Base-by-base conservation (phyloP, 2,888 invertebrate species). In the Empis stercorea region DNA sequence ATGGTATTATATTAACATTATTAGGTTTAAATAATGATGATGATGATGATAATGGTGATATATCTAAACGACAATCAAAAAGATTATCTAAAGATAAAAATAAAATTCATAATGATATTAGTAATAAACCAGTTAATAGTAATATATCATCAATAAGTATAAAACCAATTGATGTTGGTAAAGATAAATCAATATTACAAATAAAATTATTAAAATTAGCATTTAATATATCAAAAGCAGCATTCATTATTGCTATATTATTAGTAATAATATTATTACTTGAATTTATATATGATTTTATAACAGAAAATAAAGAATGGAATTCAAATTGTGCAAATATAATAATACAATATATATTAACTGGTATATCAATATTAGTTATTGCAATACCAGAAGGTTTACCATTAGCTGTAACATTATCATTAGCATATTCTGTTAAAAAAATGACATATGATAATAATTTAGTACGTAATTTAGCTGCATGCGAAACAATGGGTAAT, bases 391-490 rank as follows among this genome's bases (percentile, higher is more conserved):
- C 96, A 43, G 95, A 96, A 72, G 95, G 96, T 60, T 76, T 96
- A 62, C 95, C 95, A 55, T 74, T 96, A 51, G 95, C 96, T 65
- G 95, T 96, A 60, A 96, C 96, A 11, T 76, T 96, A 50, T 93
- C 95, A 9, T 78, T 96, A 58, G 95, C 95, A 60, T 96, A 96
- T 70, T 95, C 94, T 62, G 95, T 96, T 62, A 94, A 94, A 87
- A 92, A 95, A 92, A 95, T 95, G 95, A 95, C 95, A 94, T 86
- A 88, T 74, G 95, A 96, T 75, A 96, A 96, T 80, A 96, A 96
- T 72, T 73, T 96, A 66, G 96, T 96, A 49, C 80, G 95, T 47
- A 95, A 96, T 72, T 76, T 96, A 72, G 95, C 96, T 73, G 95
- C 96, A 13, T 96, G 95, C 72, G 96, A 96, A 73, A 96, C 95